A percentile compares a stretch with the other conserved stretches of the same genome.
Evolutionary conservation across 2,797 vertebrate species (phyloP).

Genomic region (Erethizon dorsatum): DNA sequence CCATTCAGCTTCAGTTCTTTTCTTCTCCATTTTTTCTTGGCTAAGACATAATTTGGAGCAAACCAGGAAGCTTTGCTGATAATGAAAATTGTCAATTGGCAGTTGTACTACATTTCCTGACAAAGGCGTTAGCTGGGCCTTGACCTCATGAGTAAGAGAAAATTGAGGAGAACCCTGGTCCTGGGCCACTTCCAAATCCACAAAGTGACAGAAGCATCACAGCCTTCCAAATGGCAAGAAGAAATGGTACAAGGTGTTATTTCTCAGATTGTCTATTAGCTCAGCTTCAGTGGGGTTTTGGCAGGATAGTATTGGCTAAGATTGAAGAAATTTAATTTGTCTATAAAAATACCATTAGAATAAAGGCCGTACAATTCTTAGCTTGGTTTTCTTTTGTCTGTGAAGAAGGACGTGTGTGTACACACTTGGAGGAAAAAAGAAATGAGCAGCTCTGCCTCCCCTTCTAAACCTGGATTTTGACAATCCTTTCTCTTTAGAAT

Average conservation of each 20-base stretch:
- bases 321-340: constrained; percentile 31
- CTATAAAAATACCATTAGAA: constrained; percentile 22
- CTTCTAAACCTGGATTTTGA: not conserved
- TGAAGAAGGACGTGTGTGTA: not conserved
- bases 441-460: not conserved
- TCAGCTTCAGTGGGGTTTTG: constrained; percentile 29
- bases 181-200: not conserved
- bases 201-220: not conserved
- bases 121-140: not conserved
- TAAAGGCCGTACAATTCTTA: not conserved
- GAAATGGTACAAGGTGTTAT: not conserved
- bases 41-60: not conserved
- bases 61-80: not conserved
- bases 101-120: not conserved
- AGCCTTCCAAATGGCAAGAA: not conserved
- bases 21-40: not conserved
- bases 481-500: not conserved
- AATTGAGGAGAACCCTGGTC: not conserved
- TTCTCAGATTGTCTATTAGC: not conserved
- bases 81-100: constrained; percentile 63
- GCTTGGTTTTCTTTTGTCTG: not conserved
- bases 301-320: not conserved
- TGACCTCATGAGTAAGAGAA: constrained; percentile 15
- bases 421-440: not conserved
- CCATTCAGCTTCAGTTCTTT: not conserved